phyloP scores from a whole-genome alignment of 1,140 invertebrate species.

The Tetraneura akinire region DNA sequence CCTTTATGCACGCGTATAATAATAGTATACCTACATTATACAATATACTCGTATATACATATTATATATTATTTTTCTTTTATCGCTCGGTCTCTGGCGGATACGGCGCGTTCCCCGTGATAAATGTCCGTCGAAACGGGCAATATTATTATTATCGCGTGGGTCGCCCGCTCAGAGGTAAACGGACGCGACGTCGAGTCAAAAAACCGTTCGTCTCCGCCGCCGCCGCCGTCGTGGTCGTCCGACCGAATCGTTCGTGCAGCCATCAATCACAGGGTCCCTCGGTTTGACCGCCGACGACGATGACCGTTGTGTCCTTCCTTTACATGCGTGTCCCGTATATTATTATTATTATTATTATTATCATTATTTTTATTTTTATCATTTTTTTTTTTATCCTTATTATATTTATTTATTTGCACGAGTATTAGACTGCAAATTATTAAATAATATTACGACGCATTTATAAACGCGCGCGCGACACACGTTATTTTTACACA shows the following conservation, averaged over 20 bases:
- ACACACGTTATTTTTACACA: too few species aligned
- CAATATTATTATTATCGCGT: not conserved
- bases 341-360: too few species aligned
- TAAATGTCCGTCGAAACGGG: not conserved
- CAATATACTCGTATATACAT: not conserved
- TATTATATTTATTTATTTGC: too few species aligned
- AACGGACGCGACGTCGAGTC: not conserved
- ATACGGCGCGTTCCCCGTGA: not conserved
- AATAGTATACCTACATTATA: too few species aligned
- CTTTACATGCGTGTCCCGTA: not conserved
- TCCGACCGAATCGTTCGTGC: constrained; percentile 7
- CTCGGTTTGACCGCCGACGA: not conserved
- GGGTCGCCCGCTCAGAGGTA: not conserved
- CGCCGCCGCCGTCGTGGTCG: not conserved
- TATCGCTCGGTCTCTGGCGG: not conserved
- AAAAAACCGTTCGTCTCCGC: not conserved
- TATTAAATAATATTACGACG: too few species aligned
- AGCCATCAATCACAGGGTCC: constrained; percentile 23
- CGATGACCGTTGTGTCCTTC: not conserved
- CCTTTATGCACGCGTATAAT: too few species aligned
- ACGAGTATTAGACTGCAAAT: too few species aligned
- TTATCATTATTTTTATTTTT: too few species aligned
- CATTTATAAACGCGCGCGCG: too few species aligned
- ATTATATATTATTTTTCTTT: not conserved
- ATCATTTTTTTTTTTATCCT: too few species aligned